Conservation (phyloP, 2,797 vertebrate species). For the Lophura swinhoii region DNA sequence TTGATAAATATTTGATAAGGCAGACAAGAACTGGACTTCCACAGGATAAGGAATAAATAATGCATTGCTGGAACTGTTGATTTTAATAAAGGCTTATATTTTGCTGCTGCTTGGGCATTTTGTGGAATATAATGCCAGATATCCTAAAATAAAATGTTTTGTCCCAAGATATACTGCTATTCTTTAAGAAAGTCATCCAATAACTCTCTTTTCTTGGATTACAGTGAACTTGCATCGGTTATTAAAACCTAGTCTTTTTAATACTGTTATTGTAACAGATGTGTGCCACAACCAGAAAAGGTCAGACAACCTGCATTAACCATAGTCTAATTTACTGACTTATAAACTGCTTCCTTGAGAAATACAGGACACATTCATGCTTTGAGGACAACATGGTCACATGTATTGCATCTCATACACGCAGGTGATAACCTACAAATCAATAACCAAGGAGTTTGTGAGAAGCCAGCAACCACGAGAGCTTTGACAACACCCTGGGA, state of each 20-base stretch:
- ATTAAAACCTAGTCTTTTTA: background rate
- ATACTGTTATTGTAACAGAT: background rate
- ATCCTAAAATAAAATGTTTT: background rate
- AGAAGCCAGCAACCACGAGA: background rate
- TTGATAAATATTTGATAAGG: background rate
- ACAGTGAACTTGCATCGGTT: background rate
- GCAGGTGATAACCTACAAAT: background rate
- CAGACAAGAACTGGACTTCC: background rate
- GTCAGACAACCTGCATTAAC: background rate
- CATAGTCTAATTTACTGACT: background rate
- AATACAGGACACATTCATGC: background rate
- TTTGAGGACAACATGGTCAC: background rate
- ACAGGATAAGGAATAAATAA: background rate
- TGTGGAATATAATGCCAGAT: background rate
- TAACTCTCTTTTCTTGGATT: rapidly evolving
- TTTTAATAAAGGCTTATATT: background rate
- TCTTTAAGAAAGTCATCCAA: background rate
- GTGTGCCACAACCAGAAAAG: background rate
- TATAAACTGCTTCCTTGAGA: background rate
- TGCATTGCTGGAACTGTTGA: background rate
- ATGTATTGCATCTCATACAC: background rate
- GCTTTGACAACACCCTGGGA: background rate
- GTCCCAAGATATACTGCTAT: background rate
- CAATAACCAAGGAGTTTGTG: background rate
- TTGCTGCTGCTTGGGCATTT: background rate